These are phyloP conservation scores for Oryzias dopingdopingensis DNA, from an alignment of 2,797 vertebrate species.

Conservation along the genomic window DNA sequence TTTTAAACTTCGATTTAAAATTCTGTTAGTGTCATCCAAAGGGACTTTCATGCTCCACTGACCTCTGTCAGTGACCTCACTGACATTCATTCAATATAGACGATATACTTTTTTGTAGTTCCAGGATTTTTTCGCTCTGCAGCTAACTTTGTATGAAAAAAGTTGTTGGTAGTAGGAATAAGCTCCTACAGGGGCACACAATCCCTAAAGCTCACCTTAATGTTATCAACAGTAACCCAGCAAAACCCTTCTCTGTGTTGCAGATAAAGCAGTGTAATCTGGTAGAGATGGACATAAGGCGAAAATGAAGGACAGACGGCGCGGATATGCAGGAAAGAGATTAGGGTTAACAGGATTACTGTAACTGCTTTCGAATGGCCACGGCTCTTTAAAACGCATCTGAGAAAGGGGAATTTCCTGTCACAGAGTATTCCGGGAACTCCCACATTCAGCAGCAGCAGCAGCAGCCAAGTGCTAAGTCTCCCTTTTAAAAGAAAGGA, in stretches of 20 bases:
- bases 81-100: slow-evolving; percentile 6
- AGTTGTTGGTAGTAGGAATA: slow-evolving; percentile 28
- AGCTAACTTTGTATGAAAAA: slow-evolving; percentile 1
- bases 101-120: background rate
- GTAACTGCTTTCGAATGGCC: slow-evolving; percentile 62
- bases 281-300: slow-evolving; percentile 33
- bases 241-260: slow-evolving; percentile 24
- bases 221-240: slow-evolving; percentile 54
- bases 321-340: slow-evolving; percentile 70
- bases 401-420: slow-evolving; percentile 83
- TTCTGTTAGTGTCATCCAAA: background rate
- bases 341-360: slow-evolving; percentile 81
- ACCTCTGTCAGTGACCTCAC: slow-evolving; percentile 14
- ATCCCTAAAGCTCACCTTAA: slow-evolving; percentile 25
- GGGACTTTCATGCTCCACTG: slow-evolving; percentile 19
- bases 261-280: slow-evolving; percentile 48
- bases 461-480: slow-evolving; percentile 38
- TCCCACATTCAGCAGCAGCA: slow-evolving; percentile 70
- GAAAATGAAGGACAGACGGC: slow-evolving; percentile 47
- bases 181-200: slow-evolving; percentile 23
- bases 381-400: slow-evolving; percentile 66
- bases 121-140: background rate
- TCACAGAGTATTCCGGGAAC: slow-evolving; percentile 77
- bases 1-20: too few relatives aligned
- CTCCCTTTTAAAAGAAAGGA: slow-evolving; percentile 32